Evolutionary conservation across 2,113 vertebrate species (phyloP).

Genomic region (Panthera tigris): DNA sequence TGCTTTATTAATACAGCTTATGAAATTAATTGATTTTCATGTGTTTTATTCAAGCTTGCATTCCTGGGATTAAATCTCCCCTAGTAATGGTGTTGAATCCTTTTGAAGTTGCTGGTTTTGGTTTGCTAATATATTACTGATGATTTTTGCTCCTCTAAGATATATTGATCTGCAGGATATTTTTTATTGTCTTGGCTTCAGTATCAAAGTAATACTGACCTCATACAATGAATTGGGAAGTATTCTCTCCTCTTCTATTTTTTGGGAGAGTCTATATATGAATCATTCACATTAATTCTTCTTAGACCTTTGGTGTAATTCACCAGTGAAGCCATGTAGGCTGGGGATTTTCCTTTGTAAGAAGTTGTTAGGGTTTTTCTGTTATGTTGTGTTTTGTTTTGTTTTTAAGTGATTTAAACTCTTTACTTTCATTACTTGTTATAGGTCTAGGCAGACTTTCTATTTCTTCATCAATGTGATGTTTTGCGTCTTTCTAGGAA

Average conservation of each 20-base stretch:
- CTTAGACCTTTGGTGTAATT: background rate
- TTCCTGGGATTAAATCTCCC: background rate
- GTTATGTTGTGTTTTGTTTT: background rate
- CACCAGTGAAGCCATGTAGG: background rate
- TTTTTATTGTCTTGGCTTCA: background rate
- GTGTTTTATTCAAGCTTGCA: background rate
- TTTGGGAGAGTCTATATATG: background rate
- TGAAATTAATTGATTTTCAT: background rate
- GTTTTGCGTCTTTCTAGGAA: background rate
- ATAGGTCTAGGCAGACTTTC: background rate
- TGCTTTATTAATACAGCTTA: background rate
- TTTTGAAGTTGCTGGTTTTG: background rate
- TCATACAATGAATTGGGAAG: background rate
- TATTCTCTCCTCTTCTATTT: background rate
- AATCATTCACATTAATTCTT: background rate
- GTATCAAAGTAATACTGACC: background rate
- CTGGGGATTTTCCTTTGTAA: background rate
- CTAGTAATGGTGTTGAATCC: background rate
- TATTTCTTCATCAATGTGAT: background rate
- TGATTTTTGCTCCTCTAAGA: background rate
- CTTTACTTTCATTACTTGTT: background rate
- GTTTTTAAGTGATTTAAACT: background rate
- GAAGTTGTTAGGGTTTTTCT: background rate
- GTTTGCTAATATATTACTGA: background rate
- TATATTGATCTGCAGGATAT: background rate